Evolutionary conservation across 2,888 invertebrate species (phyloP).

Genomic region (Pelosia muscerda): DNA sequence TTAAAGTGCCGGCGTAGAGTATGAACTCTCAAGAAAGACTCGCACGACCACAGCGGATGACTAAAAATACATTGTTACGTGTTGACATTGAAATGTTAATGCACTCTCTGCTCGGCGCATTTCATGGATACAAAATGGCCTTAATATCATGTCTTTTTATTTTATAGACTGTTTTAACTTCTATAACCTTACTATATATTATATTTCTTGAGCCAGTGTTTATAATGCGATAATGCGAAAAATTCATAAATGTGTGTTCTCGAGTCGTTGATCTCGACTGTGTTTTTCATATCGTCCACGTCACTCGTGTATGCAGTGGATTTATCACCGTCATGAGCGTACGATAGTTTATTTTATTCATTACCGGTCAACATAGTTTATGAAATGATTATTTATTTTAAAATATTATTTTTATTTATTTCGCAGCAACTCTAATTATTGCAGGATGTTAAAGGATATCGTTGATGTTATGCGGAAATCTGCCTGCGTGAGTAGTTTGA

Average conservation of each 20-base stretch:
- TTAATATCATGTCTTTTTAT: slow-evolving; percentile 62
- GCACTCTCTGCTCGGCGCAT: slow-evolving; percentile 80
- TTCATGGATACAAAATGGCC: slow-evolving; percentile 69
- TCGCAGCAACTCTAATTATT: slow-evolving; percentile 50
- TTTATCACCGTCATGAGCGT: slow-evolving; percentile 47
- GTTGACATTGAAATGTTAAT: slow-evolving; percentile 87
- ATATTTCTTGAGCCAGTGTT: slow-evolving; percentile 60
- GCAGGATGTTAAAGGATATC: slow-evolving; percentile 24
- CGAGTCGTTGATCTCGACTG: slow-evolving; percentile 66
- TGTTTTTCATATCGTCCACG: slow-evolving; percentile 57
- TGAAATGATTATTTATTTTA: slow-evolving; percentile 57
- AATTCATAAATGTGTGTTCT: slow-evolving; percentile 59
- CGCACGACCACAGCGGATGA: slow-evolving; percentile 72
- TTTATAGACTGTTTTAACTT: slow-evolving; percentile 79
- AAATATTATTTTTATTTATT: slow-evolving; percentile 58
- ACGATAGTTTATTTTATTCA: slow-evolving; percentile 56
- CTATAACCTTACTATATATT: slow-evolving; percentile 66
- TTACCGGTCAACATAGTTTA: slow-evolving; percentile 58
- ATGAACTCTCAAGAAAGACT: slow-evolving; percentile 70
- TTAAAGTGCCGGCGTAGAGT: slow-evolving; percentile 49
- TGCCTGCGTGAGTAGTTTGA: slow-evolving; percentile 49
- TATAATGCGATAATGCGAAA: slow-evolving; percentile 72
- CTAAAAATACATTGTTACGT: slow-evolving; percentile 83
- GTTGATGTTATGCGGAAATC: slow-evolving; percentile 31
- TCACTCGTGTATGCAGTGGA: slow-evolving; percentile 55